These are phyloP conservation scores for Drosophila falleni DNA, from an alignment of 2,888 invertebrate species.

Conservation along the genomic window DNA sequence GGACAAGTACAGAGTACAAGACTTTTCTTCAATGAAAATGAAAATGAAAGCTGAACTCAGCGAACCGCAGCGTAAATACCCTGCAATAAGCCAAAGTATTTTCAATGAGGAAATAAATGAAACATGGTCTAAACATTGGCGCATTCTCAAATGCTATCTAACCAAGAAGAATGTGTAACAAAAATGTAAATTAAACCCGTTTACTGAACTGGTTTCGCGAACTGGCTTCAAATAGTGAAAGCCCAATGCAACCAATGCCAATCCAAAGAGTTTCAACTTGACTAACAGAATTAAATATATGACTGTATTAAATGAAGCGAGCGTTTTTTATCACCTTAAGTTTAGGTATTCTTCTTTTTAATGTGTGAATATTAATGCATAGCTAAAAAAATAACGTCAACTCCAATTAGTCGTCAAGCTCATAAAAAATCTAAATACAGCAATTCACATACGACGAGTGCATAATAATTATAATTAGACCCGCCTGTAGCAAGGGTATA, in stretches of 20 bases:
- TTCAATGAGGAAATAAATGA: slow-evolving; percentile 22
- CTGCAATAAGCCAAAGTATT: slow-evolving; percentile 16
- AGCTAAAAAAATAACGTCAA: slow-evolving; percentile 6
- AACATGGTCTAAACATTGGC: neutral
- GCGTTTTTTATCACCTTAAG: slow-evolving; percentile 3
- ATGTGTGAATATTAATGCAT: slow-evolving; percentile 25
- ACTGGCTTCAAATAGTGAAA: slow-evolving; percentile 29
- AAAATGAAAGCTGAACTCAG: slow-evolving; percentile 22
- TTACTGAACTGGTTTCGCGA: slow-evolving; percentile 31
- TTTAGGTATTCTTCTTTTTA: slow-evolving; percentile 8
- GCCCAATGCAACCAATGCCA: slow-evolving; percentile 37
- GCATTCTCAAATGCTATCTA: slow-evolving; percentile 8
- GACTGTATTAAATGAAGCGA: slow-evolving; percentile 5
- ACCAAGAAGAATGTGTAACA: slow-evolving; percentile 35
- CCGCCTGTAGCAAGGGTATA: slow-evolving; percentile 30
- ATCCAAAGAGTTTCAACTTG: slow-evolving; percentile 5
- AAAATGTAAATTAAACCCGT: slow-evolving; percentile 31
- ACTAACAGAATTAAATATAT: slow-evolving; percentile 13
- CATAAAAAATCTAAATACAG: slow-evolving; percentile 20
- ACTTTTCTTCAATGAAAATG: slow-evolving; percentile 44
- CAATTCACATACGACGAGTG: slow-evolving; percentile 20
- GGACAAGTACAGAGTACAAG: neutral
- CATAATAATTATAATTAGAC: slow-evolving; percentile 27
- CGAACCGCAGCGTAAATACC: slow-evolving; percentile 36
- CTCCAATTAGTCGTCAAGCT: slow-evolving; percentile 27